Evolutionary conservation across 2,888 invertebrate species (phyloP), one percentile per base, ranked within the genome.

Genomic region (Ischnus inquisitorius): DNA sequence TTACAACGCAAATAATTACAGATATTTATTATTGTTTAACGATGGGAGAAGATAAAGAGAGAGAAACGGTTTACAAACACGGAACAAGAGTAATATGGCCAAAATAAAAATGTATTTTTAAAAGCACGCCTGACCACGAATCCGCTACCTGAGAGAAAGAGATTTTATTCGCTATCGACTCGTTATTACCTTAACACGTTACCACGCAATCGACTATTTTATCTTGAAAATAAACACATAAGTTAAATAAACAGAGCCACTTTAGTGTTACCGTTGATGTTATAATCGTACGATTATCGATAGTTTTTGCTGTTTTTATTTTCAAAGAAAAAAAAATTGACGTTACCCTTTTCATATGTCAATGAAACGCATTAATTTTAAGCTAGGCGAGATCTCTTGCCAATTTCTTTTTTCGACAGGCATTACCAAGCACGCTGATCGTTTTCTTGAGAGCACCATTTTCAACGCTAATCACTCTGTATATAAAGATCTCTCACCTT

Each of bases 121-220:
- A 86, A 86, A 86, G 83, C 81, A 88, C 86, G 87, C 85, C 88
- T 88, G 88, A 90, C 89, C 88, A 89, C 84, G 76, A 84, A 88
- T 88, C 79, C 80, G 89, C 89, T 89, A 89, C 90, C 89, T 90
- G 90, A 88, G 41, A 65, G n/a, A 72, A 57, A 57, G 41, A 69
- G 14, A 76, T 77, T 75, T 51, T 41, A 77, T 72, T 60, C 39
- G 65, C 69, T 71, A 77, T 75, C 65, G 46, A 74, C 48, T 80
- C 57, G 86, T 80, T 86, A 62, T 67, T 79, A 48, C 79, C 34
- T 65, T 62, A 78, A 77, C 75, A 57, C 19, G 19, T 54, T 39
- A 62, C 51, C 62, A 67, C 75, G 62, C 60, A 69, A 71, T 39
- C 10, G 25, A 79, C 72, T 67, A 78, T 62, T 80, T 82, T 84